Evolutionary conservation across 2,113 vertebrate species (phyloP), one percentile per base, ranked within the genome.

Genomic region (Pica pica): DNA sequence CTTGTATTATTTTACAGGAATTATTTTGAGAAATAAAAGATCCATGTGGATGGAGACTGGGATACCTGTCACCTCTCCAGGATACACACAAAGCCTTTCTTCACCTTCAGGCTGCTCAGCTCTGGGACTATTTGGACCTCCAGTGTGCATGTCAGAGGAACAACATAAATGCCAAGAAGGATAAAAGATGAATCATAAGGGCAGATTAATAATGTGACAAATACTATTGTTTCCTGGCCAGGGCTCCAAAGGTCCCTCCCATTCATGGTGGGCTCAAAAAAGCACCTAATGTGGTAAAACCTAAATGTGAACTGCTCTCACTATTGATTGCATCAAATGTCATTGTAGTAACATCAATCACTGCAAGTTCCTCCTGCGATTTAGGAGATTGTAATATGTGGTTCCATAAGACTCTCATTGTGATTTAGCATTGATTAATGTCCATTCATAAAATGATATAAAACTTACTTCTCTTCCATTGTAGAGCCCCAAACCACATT

Each of bases 401-500:
- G 90, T 95, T 95, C 94, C 87, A 47, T 91, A 93, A 95, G 96
- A 81, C 79, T 94, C 85, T 93, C 95, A 75, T 60, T 93, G 94
- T 95, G 94, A 97, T 96, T 83, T 94, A 93, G 41, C 95, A 52
- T 95, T 97, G 96, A 95, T 97, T 95, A 94, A 97, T 97, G 65
- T 15, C 83, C 2, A 1, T 90, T 90, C 96, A 94, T 95, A 95
- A 95, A 95, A 96, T 91, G 94, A 77, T 81, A 96, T 94, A 96
- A 96, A 95, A 94, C 95, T 95, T 88, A 86, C 79, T 84, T 79
- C 87, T 97, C 52, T 93, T 83, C 83, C 90, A 92, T 73, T 41
- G 86, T 68, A 42, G 75, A 76, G 90, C 60, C 73, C 79, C 93
- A 95, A 95, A 91, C 79, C 4, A 0, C 92, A 56, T 68, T 70